A percentile compares a stretch with the other conserved stretches of the same genome.
Conservation (phyloP, 64 coral and sea anemone species). For the Pachyseris speciosa region DNA sequence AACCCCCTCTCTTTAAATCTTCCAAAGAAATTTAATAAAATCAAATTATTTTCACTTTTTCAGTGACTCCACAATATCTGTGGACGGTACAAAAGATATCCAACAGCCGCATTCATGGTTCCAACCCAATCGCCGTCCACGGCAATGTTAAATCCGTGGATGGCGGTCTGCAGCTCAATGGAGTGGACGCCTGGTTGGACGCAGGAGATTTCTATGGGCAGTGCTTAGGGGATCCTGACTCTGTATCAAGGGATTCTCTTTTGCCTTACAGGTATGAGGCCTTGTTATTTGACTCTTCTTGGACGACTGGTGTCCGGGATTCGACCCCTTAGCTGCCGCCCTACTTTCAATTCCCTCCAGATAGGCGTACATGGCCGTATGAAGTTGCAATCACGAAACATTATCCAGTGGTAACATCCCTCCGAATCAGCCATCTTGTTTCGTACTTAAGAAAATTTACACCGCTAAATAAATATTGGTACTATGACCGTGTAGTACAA, state of each 20-base stretch:
- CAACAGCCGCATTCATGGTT: conserved; percentile 87
- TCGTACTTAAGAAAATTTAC: too few relatives aligned
- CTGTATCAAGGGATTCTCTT: conserved; percentile 98
- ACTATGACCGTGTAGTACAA: too few relatives aligned
- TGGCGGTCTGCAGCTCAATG: conserved; percentile 94
- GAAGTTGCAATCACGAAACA: too few relatives aligned
- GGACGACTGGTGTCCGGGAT: too few relatives aligned
- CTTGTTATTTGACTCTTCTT: neutral
- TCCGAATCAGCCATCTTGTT: too few relatives aligned
- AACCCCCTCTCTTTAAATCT: too few relatives aligned
- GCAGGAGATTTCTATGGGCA: conserved; percentile 97
- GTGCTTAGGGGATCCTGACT: conserved; percentile 97
- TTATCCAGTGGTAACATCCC: too few relatives aligned
- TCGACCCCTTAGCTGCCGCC: too few relatives aligned
- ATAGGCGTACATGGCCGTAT: too few relatives aligned
- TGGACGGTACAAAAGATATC: conserved; percentile 99
- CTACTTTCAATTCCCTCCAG: too few relatives aligned
- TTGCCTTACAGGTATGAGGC: conserved; percentile 83
- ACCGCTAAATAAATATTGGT: too few relatives aligned
- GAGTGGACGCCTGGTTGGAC: conserved; percentile 94
- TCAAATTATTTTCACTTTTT: neutral
- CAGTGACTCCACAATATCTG: conserved; percentile 89
- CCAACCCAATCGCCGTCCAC: conserved; percentile 80
- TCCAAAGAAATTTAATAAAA: neutral
- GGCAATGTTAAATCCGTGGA: conserved; percentile 85